Conservation (phyloP, 2,113 vertebrate genomes). For the Petrocephalus zakoni region DNA sequence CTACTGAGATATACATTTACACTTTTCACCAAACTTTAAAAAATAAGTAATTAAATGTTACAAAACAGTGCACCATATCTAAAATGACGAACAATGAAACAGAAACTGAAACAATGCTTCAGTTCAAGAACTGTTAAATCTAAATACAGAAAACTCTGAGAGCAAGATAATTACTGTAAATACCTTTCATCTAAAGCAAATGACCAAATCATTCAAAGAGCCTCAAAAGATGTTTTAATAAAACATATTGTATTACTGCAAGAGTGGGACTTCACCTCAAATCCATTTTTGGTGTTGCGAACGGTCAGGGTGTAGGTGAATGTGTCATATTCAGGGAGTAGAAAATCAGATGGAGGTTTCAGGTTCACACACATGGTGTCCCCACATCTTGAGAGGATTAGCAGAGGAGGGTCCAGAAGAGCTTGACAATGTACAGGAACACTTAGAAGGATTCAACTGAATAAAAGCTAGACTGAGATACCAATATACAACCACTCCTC, state of each 20-base stretch:
- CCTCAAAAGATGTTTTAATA: neutral
- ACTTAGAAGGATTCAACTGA: neutral
- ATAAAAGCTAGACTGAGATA: neutral
- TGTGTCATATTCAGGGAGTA: neutral
- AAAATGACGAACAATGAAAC: neutral
- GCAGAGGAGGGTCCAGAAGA: slow-evolving; percentile 6
- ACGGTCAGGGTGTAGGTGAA: neutral
- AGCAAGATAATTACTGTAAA: neutral
- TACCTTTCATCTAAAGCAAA: neutral
- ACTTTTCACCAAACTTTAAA: neutral
- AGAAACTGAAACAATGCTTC: neutral
- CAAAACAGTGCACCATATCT: neutral
- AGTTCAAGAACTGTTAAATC: neutral
- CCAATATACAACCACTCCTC: neutral
- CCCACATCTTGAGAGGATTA: neutral
- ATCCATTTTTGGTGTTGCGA: neutral
- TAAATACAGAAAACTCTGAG: neutral
- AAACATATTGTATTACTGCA: neutral
- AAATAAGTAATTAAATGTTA: neutral
- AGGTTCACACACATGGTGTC: neutral
- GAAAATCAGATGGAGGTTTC: neutral
- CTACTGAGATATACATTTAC: neutral
- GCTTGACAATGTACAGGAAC: neutral
- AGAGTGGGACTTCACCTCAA: neutral
- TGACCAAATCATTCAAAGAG: neutral